phyloP scores from a whole-genome alignment of 2,797 vertebrate species.

The Falco novaeseelandiae region DNA sequence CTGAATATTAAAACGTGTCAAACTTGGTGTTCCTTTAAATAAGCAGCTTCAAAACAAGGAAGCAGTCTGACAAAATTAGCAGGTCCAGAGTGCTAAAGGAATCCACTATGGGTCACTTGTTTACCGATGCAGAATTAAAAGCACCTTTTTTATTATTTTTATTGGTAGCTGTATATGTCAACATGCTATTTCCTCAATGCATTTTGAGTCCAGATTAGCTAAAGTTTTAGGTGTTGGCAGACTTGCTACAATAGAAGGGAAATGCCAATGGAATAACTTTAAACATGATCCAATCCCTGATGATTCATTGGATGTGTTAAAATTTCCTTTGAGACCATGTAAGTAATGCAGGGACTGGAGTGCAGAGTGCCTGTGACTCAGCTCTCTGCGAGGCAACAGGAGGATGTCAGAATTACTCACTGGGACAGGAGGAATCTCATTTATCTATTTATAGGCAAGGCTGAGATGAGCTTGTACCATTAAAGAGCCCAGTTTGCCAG shows the following conservation, averaged over 20 bases:
- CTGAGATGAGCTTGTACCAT: constrained; percentile 37
- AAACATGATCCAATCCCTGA: constrained; percentile 71
- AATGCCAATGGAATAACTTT: constrained; percentile 75
- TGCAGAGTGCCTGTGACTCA: constrained; percentile 82
- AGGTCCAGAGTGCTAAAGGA: background rate
- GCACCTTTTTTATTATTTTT: constrained; percentile 7
- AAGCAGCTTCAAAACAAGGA: constrained; percentile 5
- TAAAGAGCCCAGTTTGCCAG: constrained; percentile 67
- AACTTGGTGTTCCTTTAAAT: constrained; percentile 24
- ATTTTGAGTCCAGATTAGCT: constrained; percentile 51
- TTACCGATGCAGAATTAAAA: constrained; percentile 23
- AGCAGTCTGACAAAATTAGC: background rate
- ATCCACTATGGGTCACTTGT: background rate
- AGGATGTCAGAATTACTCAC: constrained; percentile 91
- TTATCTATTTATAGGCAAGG: constrained; percentile 89
- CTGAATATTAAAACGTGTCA: constrained; percentile 27
- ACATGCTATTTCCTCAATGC: constrained; percentile 15
- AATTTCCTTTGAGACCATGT: constrained; percentile 77
- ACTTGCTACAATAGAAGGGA: constrained; percentile 67
- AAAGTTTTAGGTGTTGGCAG: constrained; percentile 70
- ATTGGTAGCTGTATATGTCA: constrained; percentile 50
- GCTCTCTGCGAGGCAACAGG: constrained; percentile 80
- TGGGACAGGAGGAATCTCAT: constrained; percentile 90
- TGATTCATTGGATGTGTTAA: constrained; percentile 72
- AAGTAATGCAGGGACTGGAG: constrained; percentile 63